Evolutionary conservation across 2,113 vertebrate species (phyloP).

Genomic region (Mus spicilegus): DNA sequence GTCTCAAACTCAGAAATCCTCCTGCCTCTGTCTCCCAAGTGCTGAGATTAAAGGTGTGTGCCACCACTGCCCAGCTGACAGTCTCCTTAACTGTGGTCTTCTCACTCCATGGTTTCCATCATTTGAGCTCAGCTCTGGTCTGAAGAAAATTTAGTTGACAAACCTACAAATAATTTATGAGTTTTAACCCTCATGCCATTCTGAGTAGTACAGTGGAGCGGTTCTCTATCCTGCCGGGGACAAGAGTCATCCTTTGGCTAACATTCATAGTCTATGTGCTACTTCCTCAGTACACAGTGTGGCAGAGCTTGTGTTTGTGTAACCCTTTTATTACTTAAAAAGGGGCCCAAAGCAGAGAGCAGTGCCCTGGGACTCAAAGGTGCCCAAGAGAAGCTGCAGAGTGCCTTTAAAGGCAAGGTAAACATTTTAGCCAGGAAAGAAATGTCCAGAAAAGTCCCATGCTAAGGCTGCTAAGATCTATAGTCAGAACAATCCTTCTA

Average conservation of each 20-base stretch:
- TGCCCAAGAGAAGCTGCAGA: background rate
- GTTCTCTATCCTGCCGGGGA: background rate
- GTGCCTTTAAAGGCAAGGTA: background rate
- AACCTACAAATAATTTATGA: background rate
- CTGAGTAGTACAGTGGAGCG: background rate
- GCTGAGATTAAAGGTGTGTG: too few species aligned
- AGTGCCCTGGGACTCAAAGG: background rate
- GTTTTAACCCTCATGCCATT: background rate
- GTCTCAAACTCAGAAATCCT: too few species aligned
- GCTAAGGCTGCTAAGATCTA: background rate
- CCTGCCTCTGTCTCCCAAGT: too few species aligned
- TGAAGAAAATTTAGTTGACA: background rate
- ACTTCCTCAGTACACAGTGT: background rate
- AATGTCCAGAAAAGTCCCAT: background rate
- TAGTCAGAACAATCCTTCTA: background rate
- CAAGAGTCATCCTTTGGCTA: background rate
- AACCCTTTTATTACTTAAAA: background rate
- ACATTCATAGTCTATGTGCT: background rate
- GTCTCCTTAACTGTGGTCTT: background rate
- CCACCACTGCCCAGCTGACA: too few species aligned
- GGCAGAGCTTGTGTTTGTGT: background rate
- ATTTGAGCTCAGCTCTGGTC: background rate
- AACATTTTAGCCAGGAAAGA: background rate
- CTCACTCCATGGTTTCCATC: background rate
- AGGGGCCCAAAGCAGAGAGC: background rate